Evolutionary conservation across 2,113 vertebrate genomes (phyloP).

Genomic region (Hepsetus odoe): DNA sequence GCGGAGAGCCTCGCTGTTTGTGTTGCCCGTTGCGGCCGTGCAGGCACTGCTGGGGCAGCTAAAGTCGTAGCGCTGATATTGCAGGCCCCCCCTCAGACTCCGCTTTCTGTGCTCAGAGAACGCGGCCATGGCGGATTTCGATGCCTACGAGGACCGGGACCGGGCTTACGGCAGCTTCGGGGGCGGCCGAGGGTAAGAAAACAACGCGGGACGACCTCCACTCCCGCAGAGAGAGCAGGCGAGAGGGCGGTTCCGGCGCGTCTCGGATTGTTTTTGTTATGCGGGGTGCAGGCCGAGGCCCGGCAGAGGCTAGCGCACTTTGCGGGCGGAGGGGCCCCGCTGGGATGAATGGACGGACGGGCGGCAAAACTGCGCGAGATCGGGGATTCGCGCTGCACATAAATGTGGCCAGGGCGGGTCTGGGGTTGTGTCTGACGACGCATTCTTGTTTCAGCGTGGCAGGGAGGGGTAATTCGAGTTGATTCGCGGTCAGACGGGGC

Average conservation of each 20-base stretch:
- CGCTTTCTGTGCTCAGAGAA: slow-evolving; percentile 83
- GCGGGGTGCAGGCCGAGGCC: slow-evolving; percentile 39
- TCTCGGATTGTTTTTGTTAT: background rate
- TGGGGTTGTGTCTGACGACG: background rate
- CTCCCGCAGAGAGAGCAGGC: background rate
- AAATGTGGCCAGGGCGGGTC: background rate
- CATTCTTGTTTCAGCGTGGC: background rate
- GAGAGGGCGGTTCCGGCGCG: background rate
- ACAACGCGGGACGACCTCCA: background rate
- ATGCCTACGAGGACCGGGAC: slow-evolving; percentile 90
- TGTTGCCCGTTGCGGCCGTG: background rate
- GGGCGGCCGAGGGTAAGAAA: slow-evolving; percentile 88
- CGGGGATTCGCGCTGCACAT: slow-evolving; percentile 46
- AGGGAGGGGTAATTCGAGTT: background rate
- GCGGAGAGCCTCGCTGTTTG: background rate
- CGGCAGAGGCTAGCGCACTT: slow-evolving; percentile 12
- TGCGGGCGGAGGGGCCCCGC: slow-evolving; percentile 4
- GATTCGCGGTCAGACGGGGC: no score
- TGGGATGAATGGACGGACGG: slow-evolving; percentile 53
- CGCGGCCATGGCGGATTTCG: slow-evolving; percentile 95
- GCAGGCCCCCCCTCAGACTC: slow-evolving; percentile 78
- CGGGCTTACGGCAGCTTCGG: slow-evolving; percentile 93
- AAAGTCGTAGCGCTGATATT: slow-evolving; percentile 66
- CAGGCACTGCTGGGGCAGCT: slow-evolving; percentile 84
- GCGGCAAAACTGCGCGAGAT: slow-evolving; percentile 47